Percentiles rank a stretch among this genome's conserved stretches.
phyloP scores from a whole-genome alignment of 2,888 invertebrate genomes.

The Mimas tiliae region DNA sequence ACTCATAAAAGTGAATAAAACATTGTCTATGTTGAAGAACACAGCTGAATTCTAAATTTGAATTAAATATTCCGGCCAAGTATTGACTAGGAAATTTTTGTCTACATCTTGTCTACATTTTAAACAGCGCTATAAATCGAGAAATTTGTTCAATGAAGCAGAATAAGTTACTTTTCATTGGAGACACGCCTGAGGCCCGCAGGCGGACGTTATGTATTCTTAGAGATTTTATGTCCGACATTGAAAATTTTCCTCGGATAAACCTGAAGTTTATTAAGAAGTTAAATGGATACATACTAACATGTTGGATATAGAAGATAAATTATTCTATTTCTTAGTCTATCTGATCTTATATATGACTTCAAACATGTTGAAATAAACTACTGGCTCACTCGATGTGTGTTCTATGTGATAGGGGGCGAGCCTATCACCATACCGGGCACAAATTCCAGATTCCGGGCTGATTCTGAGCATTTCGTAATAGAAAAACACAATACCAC shows the following conservation, averaged over 20 bases:
- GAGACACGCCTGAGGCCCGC: constrained; percentile 32
- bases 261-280: constrained; percentile 1
- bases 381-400: no score
- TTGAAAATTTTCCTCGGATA: constrained; percentile 38
- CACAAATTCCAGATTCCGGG: no score
- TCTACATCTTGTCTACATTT: constrained; percentile 10
- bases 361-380: no score
- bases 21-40: constrained; percentile 14
- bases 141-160: constrained; percentile 35
- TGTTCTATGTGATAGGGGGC: no score
- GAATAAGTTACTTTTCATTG: constrained; percentile 45
- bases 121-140: constrained; percentile 26
- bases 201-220: constrained; percentile 36
- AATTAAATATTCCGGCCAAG: constrained; percentile 19
- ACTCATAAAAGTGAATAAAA: constrained; percentile 24
- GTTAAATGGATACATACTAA: neutral
- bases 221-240: constrained; percentile 40
- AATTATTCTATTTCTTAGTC: no score
- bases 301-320: no score
- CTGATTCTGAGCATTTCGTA: no score
- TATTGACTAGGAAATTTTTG: constrained; percentile 21
- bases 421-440: no score
- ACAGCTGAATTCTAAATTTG: constrained; percentile 22
- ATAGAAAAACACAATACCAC: no score
- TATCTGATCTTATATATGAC: no score